Base-by-base conservation (phyloP, 2,113 vertebrate genomes). In the Craseonycteris thonglongyai region DNA sequence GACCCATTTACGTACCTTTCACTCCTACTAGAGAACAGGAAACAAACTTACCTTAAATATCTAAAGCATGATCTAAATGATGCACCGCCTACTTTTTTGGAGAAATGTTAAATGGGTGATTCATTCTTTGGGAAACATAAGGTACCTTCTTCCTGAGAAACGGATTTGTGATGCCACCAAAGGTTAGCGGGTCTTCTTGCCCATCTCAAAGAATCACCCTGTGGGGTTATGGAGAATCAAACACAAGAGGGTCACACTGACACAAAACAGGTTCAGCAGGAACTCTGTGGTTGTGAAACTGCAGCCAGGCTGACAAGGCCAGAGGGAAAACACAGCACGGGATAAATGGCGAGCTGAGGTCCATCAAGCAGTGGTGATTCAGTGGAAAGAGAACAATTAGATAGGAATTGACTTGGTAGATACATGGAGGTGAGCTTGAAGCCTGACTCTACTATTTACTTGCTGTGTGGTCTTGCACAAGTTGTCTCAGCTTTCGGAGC, bases 111-210 rank as follows among this genome's bases (percentile, higher is more conserved):
- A 45, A n/a, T 19, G 45, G 33, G 42, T 5, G 47, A 38, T 69
- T 87, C 79, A 13, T 35, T 61, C 35, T 65, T 90, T 91, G 6
- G 30, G 18, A 83, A 81, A 63, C 7, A 49, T 10, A 5, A 13
- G 22, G 16, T 38, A 33, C 42, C 65, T 95, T 68, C 30, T 92
- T 91, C 47, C 26, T 72, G 35, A 79, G 56, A 42, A 51, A 26
- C 35, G 30, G 33, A 75, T 47, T 72, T 42, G 11, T 21, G 16
- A 16, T 38, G 8, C 47, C 56, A 51, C 24, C 19, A 51, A 69
- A 5, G 59, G 35, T 81, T 76, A 81, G 33, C 47, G n/a, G 38
- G 14, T 40, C 56, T 10, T 90, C 47, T 81, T 19, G 42, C 3
- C 22, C 38, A 5, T 35, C 45, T 71, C 28, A 22, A 76, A 40